Conservation (phyloP, 2,113 vertebrate species). For the Coptodon bakossiorum region DNA sequence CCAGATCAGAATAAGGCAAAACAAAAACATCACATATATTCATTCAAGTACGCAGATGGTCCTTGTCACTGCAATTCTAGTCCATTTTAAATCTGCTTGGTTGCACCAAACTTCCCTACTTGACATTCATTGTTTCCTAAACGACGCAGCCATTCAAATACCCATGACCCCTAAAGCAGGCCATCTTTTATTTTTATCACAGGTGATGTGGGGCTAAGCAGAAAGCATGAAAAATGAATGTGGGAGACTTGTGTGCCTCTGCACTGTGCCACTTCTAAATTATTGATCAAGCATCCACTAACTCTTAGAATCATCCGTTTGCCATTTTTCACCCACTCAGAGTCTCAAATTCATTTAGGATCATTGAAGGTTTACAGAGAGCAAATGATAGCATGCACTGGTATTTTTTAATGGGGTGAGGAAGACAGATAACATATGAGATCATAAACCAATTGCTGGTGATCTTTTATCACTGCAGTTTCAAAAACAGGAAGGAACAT, state of each 20-base stretch:
- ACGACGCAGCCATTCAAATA: background rate
- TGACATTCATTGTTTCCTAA: background rate
- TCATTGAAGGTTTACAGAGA: background rate
- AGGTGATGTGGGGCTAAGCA: conserved; percentile 49
- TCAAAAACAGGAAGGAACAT: background rate
- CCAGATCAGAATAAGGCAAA: background rate
- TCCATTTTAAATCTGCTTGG: background rate
- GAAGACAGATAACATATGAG: background rate
- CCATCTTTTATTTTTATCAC: conserved; percentile 17
- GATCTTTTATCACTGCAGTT: background rate
- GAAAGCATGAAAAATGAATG: conserved; percentile 60
- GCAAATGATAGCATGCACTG: background rate
- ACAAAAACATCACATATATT: background rate
- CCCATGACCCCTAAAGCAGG: background rate
- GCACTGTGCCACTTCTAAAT: conserved; percentile 55
- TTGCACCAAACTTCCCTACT: background rate
- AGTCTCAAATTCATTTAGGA: conserved; percentile 9
- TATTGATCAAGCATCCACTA: conserved; percentile 57
- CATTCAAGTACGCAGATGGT: background rate
- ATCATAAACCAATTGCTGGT: background rate
- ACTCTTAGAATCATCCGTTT: conserved; percentile 10
- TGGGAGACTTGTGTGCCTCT: conserved; percentile 9
- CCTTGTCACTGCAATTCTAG: background rate
- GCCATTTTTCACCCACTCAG: conserved; percentile 4
- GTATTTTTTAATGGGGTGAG: background rate